A percentile compares a stretch with the other conserved stretches of the same genome.
These are phyloP conservation scores for Nineta flava DNA, from an alignment of 2,888 invertebrate species.

Conservation along the genomic window DNA sequence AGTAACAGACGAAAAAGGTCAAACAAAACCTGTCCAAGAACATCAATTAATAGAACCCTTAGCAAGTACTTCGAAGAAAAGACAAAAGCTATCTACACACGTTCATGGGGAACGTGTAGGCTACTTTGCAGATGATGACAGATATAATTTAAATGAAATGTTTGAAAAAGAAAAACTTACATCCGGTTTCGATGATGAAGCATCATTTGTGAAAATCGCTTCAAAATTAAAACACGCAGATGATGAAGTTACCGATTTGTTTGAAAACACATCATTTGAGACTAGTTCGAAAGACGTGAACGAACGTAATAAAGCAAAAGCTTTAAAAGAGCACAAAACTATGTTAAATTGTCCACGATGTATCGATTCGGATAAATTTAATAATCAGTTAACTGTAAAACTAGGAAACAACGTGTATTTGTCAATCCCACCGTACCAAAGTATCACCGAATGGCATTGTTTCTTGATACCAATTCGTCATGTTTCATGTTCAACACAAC, in stretches of 20 bases:
- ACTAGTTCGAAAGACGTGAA: conserved; percentile 22
- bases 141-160: conserved; percentile 71
- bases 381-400: conserved; percentile 72
- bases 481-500: conserved; percentile 54
- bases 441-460: conserved; percentile 74
- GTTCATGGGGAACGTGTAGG: conserved; percentile 52
- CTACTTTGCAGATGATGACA: conserved; percentile 84
- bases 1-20: conserved; percentile 48
- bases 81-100: conserved; percentile 54
- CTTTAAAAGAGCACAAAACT: conserved; percentile 59
- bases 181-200: conserved; percentile 64
- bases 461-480: conserved; percentile 75
- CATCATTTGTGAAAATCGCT: conserved; percentile 59
- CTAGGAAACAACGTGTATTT: conserved; percentile 73
- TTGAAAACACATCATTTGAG: conserved; percentile 31
- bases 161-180: conserved; percentile 69
- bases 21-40: conserved; percentile 44
- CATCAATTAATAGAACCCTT: conserved; percentile 17
- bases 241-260: conserved; percentile 73
- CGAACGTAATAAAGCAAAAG: conserved; percentile 42
- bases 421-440: conserved; percentile 62
- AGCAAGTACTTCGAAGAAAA: conserved; percentile 22
- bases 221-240: conserved; percentile 46
- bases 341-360: conserved; percentile 73
- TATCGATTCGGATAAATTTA: conserved; percentile 60